Percentiles rank a stretch among this genome's conserved stretches.
These are phyloP conservation scores for Romanogobio albipinnatus DNA, from an alignment of 2,113 vertebrate genomes.

Conservation along the genomic window DNA sequence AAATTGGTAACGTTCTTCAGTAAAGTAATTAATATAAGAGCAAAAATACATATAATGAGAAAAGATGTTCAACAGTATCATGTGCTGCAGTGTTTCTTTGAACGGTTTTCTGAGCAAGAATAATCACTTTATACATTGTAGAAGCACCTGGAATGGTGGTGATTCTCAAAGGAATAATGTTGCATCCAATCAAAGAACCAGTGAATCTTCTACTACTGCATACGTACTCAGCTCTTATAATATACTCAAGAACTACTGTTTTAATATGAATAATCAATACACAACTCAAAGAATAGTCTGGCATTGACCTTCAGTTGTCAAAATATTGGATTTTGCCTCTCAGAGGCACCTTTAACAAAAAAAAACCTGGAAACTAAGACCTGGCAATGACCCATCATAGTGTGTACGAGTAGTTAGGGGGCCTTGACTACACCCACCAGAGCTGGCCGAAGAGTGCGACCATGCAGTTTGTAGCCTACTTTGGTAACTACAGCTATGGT, in stretches of 20 bases:
- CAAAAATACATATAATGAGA: not conserved
- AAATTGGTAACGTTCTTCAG: not conserved
- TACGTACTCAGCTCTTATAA: not conserved
- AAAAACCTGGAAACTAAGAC: not conserved
- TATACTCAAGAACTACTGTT: not conserved
- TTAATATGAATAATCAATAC: not conserved
- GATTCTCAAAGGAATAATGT: not conserved
- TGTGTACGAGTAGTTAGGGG: slow-evolving; percentile 64
- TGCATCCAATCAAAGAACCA: not conserved
- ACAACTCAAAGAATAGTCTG: not conserved
- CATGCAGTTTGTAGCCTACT: slow-evolving; percentile 94
- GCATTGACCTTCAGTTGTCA: slow-evolving; percentile 24
- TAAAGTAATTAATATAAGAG: not conserved
- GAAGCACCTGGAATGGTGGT: not conserved
- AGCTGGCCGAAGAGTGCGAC: slow-evolving; percentile 92
- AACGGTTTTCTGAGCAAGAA: not conserved
- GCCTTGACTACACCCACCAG: slow-evolving; percentile 93
- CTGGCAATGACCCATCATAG: slow-evolving; percentile 44
- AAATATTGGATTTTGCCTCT: slow-evolving; percentile 33
- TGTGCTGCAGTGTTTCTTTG: not conserved
- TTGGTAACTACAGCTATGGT: slow-evolving; percentile 90
- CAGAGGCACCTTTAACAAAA: slow-evolving; percentile 43
- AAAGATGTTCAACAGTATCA: not conserved
- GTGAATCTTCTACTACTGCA: not conserved
- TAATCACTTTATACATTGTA: not conserved